phyloP scores from a whole-genome alignment of 2,797 vertebrate genomes.

The Corythornis leucogaster region DNA sequence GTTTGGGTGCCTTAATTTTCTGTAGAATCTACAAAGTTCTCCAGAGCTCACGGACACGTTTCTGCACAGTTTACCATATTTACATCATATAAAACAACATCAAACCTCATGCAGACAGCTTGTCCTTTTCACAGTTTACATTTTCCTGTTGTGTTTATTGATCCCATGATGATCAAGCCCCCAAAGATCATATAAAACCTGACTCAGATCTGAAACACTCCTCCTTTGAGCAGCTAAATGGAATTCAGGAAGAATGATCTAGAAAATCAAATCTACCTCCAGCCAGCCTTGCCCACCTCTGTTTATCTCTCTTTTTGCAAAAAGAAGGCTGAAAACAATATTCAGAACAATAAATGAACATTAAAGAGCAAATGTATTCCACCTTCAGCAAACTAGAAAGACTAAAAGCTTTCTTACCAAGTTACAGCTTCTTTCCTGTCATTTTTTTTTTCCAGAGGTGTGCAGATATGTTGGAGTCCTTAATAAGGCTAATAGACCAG shows the following conservation, averaged over 20 bases:
- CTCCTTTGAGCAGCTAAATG: background rate
- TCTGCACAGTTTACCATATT: background rate
- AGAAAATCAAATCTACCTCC: background rate
- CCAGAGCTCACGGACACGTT: background rate
- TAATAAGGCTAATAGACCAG: background rate
- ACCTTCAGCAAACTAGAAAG: background rate
- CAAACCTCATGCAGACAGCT: background rate
- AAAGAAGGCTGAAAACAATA: background rate
- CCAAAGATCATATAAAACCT: background rate
- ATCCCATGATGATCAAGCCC: background rate
- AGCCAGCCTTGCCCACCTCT: background rate
- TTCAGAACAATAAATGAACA: background rate
- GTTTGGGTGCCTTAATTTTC: background rate
- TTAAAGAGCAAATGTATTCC: background rate
- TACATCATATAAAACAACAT: slow-evolving; percentile 4
- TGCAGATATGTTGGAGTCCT: background rate
- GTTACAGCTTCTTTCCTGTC: background rate
- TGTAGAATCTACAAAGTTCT: background rate
- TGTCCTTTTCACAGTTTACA: background rate
- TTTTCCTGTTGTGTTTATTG: background rate
- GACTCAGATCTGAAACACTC: background rate
- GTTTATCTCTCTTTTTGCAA: background rate
- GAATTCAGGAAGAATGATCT: background rate
- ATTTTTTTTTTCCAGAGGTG: background rate
- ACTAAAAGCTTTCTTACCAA: background rate